Evolutionary conservation across 1,140 invertebrate species (phyloP), one percentile per base, ranked within the genome.

Genomic region (Goniozus legneri): DNA sequence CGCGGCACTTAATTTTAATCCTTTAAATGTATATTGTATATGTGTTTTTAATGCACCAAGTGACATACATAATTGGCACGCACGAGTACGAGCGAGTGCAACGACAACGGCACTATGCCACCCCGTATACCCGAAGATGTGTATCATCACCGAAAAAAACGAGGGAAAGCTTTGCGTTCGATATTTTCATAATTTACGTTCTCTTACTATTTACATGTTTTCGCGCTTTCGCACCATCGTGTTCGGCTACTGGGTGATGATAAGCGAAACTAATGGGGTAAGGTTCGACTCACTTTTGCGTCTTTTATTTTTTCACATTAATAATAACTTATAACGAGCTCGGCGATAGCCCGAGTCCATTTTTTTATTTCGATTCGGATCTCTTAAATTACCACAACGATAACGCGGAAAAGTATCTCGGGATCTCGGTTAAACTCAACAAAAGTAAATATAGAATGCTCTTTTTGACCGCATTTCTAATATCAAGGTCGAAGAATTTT

Each of bases 61-160:
- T 8, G 24, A 27, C 4, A 6, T 6, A 27, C 24, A 6, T 27
- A 27, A 27, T 27, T 27, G 24, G 24, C 24, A 27, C 24, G 24
- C 24, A 27, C 24, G 24, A 27, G 24, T 27, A 27, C 24, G 24
- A n/a, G n/a, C n/a, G n/a, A 45, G 15, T 32, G 31, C 43, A 20
- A n/a, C 34, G 43, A 33, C 33, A 33, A 40, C 24, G 4, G 24
- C 24, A 27, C 24, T n/a, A 44, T 50, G 41, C 47, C 41, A 50
- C 30, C 54, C 59, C 59, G 56, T 60, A 60, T 53, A 44, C 42
- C 56, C 59, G 58, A 64, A 59, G 54, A 55, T 64, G 58, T 61
- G 62, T 57, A 64, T 54, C 54, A 60, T 58, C 59, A 52, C 47
- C 50, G 35, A 32, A 34, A 8, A 14, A 10, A n/a, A 38, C 27